Conservation (phyloP, 2,113 vertebrate genomes). For the Spea bombifrons region DNA sequence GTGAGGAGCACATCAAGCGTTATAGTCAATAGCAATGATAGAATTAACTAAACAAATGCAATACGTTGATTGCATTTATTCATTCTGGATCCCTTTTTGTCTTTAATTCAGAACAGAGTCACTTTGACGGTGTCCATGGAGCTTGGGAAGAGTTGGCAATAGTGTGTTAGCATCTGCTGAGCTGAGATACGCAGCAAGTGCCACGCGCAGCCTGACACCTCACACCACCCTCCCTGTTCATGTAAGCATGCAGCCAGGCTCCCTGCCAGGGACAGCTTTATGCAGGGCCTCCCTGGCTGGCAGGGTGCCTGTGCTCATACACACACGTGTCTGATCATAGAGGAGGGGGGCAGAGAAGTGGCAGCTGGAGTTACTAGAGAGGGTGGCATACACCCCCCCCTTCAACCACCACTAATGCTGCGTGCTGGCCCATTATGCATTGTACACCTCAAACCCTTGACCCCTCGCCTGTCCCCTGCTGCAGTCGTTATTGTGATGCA, state of each 20-base stretch:
- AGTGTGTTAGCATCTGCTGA: constrained; percentile 41
- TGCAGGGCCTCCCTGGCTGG: constrained; percentile 68
- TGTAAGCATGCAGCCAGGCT: constrained; percentile 53
- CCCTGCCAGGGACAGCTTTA: constrained; percentile 63
- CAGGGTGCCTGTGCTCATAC: constrained; percentile 63
- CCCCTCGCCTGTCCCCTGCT: constrained; percentile 2
- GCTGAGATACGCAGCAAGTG: constrained; percentile 37
- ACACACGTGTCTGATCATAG: constrained; percentile 68
- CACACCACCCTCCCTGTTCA: constrained; percentile 32
- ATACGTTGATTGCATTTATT: neutral
- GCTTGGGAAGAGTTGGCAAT: constrained; percentile 25
- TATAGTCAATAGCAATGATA: neutral
- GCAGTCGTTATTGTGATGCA: constrained; percentile 31
- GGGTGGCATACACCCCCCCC: constrained; percentile 26
- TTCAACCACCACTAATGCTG: neutral
- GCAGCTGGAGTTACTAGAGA: constrained; percentile 66
- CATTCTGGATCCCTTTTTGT: neutral
- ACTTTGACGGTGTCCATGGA: constrained; percentile 16
- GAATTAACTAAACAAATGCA: neutral
- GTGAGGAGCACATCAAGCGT: neutral
- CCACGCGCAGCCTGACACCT: constrained; percentile 26
- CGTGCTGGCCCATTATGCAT: no score
- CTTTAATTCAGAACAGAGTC: constrained; percentile 2
- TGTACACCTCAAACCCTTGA: constrained; percentile 1
- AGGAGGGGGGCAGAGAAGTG: constrained; percentile 66